These are phyloP conservation scores for Hedya salicella DNA, from an alignment of 2,888 invertebrate species.

Conservation along the genomic window DNA sequence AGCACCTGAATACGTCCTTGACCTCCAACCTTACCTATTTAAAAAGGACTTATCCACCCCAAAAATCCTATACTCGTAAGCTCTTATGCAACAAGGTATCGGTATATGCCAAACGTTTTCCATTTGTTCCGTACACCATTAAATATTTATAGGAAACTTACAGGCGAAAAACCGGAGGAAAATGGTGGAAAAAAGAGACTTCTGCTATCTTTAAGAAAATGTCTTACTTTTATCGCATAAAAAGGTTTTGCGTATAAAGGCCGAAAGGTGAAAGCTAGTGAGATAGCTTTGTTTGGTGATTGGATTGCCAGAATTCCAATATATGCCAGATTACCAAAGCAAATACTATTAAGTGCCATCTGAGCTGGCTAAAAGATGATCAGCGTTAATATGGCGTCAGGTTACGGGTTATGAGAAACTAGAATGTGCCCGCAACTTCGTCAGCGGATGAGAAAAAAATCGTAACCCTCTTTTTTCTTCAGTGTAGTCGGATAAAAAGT, in stretches of 20 bases:
- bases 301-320: background rate
- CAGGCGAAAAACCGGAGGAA: constrained; percentile 25
- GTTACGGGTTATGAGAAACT: too few relatives aligned
- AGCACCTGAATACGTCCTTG: constrained; percentile 20
- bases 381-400: too few relatives aligned
- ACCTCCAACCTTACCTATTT: background rate
- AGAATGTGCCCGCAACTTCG: too few relatives aligned
- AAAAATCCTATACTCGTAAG: background rate
- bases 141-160: constrained; percentile 41
- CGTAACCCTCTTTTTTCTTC: too few relatives aligned
- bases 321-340: background rate
- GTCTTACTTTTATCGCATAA: constrained; percentile 18
- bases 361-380: too few relatives aligned
- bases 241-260: constrained; percentile 7
- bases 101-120: constrained; percentile 10
- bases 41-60: background rate
- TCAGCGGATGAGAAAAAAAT: too few relatives aligned
- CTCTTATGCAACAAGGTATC: background rate
- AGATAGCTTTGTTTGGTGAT: background rate
- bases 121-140: constrained; percentile 30
- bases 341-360: too few relatives aligned
- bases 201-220: constrained; percentile 2
- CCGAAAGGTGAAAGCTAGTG: background rate
- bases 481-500: too few relatives aligned
- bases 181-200: constrained; percentile 24